phyloP scores from a whole-genome alignment of 1,140 invertebrate species.

The Drosophila subpulchrella region DNA sequence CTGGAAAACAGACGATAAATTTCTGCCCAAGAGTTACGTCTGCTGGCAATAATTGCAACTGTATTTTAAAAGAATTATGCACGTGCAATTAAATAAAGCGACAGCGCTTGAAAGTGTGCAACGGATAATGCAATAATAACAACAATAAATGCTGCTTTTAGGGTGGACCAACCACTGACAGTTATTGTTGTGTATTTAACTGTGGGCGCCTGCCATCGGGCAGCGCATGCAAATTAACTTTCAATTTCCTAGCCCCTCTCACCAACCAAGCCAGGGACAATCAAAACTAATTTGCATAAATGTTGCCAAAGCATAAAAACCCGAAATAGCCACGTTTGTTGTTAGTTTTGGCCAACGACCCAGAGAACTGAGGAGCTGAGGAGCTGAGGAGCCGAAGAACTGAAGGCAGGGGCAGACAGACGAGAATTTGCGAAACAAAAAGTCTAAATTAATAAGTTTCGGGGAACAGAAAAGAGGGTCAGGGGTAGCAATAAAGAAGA shows the following conservation, averaged over 20 bases:
- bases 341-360: constrained; percentile 71
- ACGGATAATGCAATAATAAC: constrained; percentile 77
- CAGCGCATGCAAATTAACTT: constrained; percentile 81
- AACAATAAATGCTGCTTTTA: constrained; percentile 62
- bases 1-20: constrained; percentile 67
- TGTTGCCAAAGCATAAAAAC: constrained; percentile 71
- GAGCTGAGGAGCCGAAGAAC: neutral
- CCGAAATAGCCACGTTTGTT: constrained; percentile 55
- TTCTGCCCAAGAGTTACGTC: constrained; percentile 50
- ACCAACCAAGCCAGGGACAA: constrained; percentile 54
- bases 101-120: constrained; percentile 52
- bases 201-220: constrained; percentile 60
- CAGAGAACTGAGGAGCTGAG: constrained; percentile 10
- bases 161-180: constrained; percentile 34
- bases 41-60: constrained; percentile 65
- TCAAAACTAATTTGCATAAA: constrained; percentile 84
- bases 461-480: constrained; percentile 4
- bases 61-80: constrained; percentile 81
- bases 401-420: constrained; percentile 18
- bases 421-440: constrained; percentile 78
- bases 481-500: constrained; percentile 66
- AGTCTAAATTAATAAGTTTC: constrained; percentile 81
- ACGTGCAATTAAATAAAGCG: constrained; percentile 80
- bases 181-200: constrained; percentile 78
- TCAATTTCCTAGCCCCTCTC: constrained; percentile 70